Conservation (phyloP, 2,888 invertebrate genomes). For the Perdita meconis region DNA sequence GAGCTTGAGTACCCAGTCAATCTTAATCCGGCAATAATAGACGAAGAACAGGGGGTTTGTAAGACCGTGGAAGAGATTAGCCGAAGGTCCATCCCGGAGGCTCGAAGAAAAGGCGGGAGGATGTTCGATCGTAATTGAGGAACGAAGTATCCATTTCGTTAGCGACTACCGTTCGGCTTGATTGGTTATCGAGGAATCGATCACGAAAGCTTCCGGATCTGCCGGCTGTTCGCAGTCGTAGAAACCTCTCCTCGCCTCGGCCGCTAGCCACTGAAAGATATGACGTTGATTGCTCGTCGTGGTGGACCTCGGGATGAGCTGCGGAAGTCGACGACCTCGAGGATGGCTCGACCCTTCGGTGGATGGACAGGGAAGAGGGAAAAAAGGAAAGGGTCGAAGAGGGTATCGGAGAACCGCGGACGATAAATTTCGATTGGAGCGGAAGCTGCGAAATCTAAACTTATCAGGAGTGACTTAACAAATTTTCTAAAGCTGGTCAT, state of each 20-base stretch:
- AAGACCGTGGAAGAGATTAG: constrained; percentile 1
- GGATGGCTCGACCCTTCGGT: constrained; percentile 54
- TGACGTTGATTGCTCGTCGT: constrained; percentile 76
- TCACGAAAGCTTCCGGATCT: constrained; percentile 59
- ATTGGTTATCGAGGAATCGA: constrained; percentile 70
- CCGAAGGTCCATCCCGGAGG: neutral
- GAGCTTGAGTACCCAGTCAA: neutral
- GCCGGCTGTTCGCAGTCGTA: constrained; percentile 61
- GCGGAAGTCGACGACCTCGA: constrained; percentile 65
- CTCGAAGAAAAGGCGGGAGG: constrained; percentile 28
- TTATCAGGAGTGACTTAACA: no score
- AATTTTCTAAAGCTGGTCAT: no score
- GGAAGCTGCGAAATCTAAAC: no score
- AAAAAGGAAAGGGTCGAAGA: constrained; percentile 13
- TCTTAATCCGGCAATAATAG: neutral
- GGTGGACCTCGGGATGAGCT: constrained; percentile 66
- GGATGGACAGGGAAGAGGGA: constrained; percentile 20
- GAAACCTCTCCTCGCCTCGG: constrained; percentile 66
- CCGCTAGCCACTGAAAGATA: constrained; percentile 70
- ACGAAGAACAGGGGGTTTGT: neutral
- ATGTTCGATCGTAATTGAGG: constrained; percentile 57
- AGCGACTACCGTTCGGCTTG: constrained; percentile 57
- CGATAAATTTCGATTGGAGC: no score
- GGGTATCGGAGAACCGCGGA: constrained; percentile 26
- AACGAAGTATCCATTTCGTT: constrained; percentile 61